These are phyloP conservation scores for Drosophila nebulosa DNA, from an alignment of 1,140 invertebrate genomes.

Conservation along the genomic window DNA sequence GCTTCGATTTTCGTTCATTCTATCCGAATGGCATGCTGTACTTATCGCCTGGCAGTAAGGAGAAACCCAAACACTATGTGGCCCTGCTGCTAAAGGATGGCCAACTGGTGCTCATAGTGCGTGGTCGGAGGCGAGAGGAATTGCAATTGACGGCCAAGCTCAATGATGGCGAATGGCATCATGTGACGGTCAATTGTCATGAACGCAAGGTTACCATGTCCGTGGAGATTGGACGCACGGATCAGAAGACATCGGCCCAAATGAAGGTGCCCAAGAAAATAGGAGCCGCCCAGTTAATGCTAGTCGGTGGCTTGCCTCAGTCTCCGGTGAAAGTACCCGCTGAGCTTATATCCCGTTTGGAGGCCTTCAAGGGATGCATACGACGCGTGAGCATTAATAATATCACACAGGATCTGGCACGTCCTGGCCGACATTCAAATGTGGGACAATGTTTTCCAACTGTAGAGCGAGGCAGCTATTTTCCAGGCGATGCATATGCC, in stretches of 20 bases:
- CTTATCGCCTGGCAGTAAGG: slow-evolving; percentile 86
- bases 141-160: slow-evolving; percentile 84
- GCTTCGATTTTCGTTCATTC: slow-evolving; percentile 92
- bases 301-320: slow-evolving; percentile 89
- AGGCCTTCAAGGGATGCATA: slow-evolving; percentile 92
- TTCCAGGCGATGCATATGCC: slow-evolving; percentile 91
- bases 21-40: slow-evolving; percentile 91
- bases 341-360: slow-evolving; percentile 84
- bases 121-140: slow-evolving; percentile 85
- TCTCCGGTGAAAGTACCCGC: slow-evolving; percentile 81
- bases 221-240: slow-evolving; percentile 86
- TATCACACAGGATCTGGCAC: slow-evolving; percentile 88
- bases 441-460: slow-evolving; percentile 93
- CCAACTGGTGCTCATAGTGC: slow-evolving; percentile 86
- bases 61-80: slow-evolving; percentile 87
- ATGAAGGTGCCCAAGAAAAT: slow-evolving; percentile 87
- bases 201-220: slow-evolving; percentile 85
- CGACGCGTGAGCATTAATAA: slow-evolving; percentile 88
- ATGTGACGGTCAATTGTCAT: slow-evolving; percentile 85
- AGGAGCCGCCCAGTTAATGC: slow-evolving; percentile 87
- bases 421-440: slow-evolving; percentile 85
- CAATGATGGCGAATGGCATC: slow-evolving; percentile 93
- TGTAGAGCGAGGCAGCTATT: slow-evolving; percentile 93
- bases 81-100: slow-evolving; percentile 88
- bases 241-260: slow-evolving; percentile 82